Percentiles rank a stretch among this genome's conserved stretches.
These are phyloP conservation scores for Anisognathus igniventris DNA, from an alignment of 2,797 vertebrate species.

Conservation along the genomic window DNA sequence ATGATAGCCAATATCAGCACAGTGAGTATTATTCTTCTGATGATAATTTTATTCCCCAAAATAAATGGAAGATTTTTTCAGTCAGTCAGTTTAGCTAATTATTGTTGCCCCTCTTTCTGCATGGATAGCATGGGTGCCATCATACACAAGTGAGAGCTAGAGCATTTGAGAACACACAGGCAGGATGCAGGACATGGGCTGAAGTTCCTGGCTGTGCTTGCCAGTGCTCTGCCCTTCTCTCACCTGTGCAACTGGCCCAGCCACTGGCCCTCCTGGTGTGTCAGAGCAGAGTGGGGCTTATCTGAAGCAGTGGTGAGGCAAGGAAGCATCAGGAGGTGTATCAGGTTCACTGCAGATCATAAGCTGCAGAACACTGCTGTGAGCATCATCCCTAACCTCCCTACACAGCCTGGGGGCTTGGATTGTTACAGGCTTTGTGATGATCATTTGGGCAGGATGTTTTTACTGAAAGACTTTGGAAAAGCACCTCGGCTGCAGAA, in stretches of 20 bases:
- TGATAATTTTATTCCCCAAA: neutral
- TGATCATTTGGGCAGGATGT: neutral
- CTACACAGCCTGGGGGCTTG: neutral
- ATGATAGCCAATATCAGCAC: fast-evolving
- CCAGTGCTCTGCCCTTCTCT: neutral
- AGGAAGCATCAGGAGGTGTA: neutral
- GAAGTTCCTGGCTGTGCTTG: neutral
- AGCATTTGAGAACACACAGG: neutral
- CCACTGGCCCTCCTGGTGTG: neutral
- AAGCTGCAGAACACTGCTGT: neutral
- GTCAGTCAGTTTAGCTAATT: neutral
- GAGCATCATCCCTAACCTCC: neutral
- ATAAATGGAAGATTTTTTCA: neutral
- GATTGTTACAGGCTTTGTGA: neutral
- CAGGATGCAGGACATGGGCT: neutral
- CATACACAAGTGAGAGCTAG: neutral
- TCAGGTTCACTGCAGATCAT: neutral
- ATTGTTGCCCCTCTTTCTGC: neutral
- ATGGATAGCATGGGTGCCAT: neutral
- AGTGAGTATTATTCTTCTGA: neutral
- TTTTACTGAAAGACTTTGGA: neutral
- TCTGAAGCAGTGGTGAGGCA: neutral
- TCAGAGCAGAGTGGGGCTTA: neutral
- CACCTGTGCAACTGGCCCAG: neutral
- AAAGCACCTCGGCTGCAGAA: neutral